Evolutionary conservation across 2,888 invertebrate genomes (phyloP).

Genomic region (Mythimna ferrago): DNA sequence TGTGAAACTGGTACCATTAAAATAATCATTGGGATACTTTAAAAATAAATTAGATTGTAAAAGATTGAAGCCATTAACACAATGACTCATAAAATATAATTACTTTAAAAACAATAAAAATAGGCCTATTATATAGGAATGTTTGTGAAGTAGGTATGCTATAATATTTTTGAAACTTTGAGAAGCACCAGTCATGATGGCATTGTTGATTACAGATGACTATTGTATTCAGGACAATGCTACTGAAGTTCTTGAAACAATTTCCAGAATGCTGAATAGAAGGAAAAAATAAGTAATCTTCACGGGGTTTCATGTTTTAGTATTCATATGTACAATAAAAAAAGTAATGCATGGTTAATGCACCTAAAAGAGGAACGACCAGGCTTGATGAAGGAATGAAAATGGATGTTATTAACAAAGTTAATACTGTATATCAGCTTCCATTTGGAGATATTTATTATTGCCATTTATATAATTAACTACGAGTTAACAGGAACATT

Average conservation of each 20-base stretch:
- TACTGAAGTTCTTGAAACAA: constrained; percentile 5
- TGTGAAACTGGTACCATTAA: constrained; percentile 36
- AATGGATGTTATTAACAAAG: constrained; percentile 27
- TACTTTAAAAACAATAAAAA: constrained; percentile 50
- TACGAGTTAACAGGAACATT: constrained; percentile 70
- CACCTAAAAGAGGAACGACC: not conserved
- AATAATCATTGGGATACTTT: constrained; percentile 35
- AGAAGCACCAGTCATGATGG: constrained; percentile 45
- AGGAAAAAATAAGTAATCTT: constrained; percentile 1
- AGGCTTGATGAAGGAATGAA: constrained; percentile 8
- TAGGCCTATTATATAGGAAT: constrained; percentile 62
- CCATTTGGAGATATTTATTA: constrained; percentile 45
- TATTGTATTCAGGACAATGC: constrained; percentile 21
- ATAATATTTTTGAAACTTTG: constrained; percentile 23
- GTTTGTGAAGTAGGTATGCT: constrained; percentile 57
- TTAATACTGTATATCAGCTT: constrained; percentile 65
- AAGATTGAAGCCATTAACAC: constrained; percentile 23
- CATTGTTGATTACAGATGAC: constrained; percentile 24
- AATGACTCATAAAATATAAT: constrained; percentile 29
- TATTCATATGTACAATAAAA: constrained; percentile 19
- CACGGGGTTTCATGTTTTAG: not conserved
- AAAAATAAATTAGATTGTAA: constrained; percentile 35
- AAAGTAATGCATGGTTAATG: constrained; percentile 4
- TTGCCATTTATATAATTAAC: constrained; percentile 56
- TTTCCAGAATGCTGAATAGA: constrained; percentile 1